These are phyloP conservation scores for Pterocles orientalis DNA, from an alignment of 2,113 vertebrate species.

Conservation along the genomic window DNA sequence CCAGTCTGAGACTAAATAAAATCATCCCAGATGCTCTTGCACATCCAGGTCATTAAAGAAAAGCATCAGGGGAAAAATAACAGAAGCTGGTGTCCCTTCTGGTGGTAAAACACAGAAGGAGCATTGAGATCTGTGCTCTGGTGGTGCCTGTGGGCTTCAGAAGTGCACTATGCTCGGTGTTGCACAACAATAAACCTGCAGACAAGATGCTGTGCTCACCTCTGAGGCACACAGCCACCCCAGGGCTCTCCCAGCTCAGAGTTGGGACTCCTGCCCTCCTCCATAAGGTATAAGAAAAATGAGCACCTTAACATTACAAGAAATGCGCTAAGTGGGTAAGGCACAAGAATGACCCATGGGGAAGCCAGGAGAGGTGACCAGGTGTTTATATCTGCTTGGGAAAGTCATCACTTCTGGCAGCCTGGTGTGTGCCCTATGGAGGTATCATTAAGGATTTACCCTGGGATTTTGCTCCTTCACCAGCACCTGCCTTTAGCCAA, in stretches of 20 bases:
- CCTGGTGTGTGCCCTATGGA: background rate
- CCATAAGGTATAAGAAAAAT: background rate
- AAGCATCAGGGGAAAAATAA: background rate
- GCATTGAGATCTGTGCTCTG: background rate
- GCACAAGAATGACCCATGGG: background rate
- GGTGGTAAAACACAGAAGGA: background rate
- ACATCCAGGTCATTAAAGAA: background rate
- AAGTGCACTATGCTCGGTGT: accelerated
- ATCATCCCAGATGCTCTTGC: background rate
- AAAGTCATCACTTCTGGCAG: background rate
- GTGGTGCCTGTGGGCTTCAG: background rate
- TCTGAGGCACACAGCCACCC: background rate
- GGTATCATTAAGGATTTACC: background rate
- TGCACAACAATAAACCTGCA: background rate
- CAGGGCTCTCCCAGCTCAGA: background rate
- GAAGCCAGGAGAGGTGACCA: background rate
- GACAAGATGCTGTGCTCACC: background rate
- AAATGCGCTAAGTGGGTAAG: background rate
- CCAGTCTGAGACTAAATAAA: background rate
- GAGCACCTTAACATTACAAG: background rate
- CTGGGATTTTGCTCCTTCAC: background rate
- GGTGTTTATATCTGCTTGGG: background rate
- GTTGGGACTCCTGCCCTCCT: background rate
- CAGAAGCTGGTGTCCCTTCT: background rate
- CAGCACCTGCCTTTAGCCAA: background rate